Conservation (phyloP, 2,113 vertebrate genomes). For the Penelope pileata region DNA sequence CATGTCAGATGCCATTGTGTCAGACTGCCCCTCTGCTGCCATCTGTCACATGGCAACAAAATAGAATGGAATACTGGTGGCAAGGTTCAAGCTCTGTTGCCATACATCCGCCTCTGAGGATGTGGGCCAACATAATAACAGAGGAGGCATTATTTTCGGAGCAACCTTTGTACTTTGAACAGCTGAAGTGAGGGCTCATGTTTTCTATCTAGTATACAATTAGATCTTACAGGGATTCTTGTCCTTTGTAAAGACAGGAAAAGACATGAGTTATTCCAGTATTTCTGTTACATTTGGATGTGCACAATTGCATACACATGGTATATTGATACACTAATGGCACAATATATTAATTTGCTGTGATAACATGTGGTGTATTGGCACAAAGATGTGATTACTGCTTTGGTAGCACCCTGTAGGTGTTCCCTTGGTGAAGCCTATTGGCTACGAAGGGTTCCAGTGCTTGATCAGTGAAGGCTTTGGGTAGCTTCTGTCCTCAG, state of each 20-base stretch:
- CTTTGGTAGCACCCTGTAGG: not conserved
- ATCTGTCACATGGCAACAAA: too few relatives aligned
- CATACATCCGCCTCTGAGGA: too few relatives aligned
- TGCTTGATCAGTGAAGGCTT: not conserved
- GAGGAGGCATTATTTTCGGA: too few relatives aligned
- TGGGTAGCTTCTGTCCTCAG: not conserved
- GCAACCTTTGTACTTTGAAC: not conserved
- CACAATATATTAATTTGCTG: not conserved
- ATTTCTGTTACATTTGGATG: not conserved
- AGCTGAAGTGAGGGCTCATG: accelerated
- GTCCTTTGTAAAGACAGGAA: not conserved
- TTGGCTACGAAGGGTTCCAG: not conserved
- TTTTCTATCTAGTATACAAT: not conserved
- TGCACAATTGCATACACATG: not conserved
- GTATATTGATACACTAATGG: not conserved
- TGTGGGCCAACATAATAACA: too few relatives aligned
- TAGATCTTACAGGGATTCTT: not conserved
- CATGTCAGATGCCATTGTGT: too few relatives aligned
- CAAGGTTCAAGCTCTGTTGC: too few relatives aligned
- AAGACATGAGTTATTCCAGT: not conserved
- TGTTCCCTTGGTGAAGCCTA: not conserved
- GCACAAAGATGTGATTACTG: not conserved
- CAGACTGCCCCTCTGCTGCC: too few relatives aligned
- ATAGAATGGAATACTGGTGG: too few relatives aligned
- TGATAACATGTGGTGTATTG: not conserved